phyloP scores from a whole-genome alignment of 2,888 invertebrate species.

The Pyralis farinalis region DNA sequence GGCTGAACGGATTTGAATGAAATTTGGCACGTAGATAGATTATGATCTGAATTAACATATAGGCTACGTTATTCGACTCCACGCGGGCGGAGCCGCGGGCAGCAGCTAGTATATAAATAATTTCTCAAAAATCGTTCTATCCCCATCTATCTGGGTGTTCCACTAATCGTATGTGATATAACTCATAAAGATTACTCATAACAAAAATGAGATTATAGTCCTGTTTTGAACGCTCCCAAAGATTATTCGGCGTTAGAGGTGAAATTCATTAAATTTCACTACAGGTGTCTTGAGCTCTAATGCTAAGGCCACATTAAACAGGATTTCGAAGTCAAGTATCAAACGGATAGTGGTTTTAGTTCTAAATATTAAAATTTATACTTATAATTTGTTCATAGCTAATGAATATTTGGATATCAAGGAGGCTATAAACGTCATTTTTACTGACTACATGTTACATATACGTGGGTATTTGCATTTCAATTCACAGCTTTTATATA shows the following conservation, averaged over 20 bases:
- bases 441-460: conserved; percentile 46
- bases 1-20: too few relatives aligned
- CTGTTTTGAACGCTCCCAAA: conserved; percentile 17
- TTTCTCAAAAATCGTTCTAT: too few relatives aligned
- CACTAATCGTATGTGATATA: conserved; percentile 22
- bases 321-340: conserved; percentile 58
- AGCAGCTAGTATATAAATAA: too few relatives aligned
- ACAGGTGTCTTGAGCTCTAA: conserved; percentile 42
- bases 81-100: too few relatives aligned
- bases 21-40: too few relatives aligned
- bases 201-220: conserved; percentile 45
- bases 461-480: conserved; percentile 40
- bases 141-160: conserved; percentile 23
- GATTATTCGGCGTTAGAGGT: conserved; percentile 39
- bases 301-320: conserved; percentile 43
- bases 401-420: conserved; percentile 64
- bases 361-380: conserved; percentile 58
- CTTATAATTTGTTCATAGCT: conserved; percentile 62
- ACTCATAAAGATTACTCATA: conserved; percentile 51
- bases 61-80: too few relatives aligned
- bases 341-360: conserved; percentile 39
- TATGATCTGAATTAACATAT: too few relatives aligned
- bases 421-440: conserved; percentile 52
- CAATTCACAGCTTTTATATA: too few relatives aligned
- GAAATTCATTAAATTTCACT: conserved; percentile 60